Conservation (phyloP, 2,113 vertebrate genomes). For the Sula dactylatra region DNA sequence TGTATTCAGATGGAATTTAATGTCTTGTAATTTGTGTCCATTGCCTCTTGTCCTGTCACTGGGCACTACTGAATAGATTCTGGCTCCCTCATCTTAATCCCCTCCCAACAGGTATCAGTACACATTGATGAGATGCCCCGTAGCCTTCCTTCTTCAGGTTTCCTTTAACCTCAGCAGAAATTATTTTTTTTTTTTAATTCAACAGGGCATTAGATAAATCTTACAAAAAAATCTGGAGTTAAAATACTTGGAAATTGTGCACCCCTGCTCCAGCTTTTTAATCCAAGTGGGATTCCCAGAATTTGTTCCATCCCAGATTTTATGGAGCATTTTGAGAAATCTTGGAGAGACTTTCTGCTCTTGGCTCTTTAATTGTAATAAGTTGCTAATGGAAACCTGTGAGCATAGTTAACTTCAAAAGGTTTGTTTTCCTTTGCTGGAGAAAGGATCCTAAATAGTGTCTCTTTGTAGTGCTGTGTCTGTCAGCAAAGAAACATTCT, state of each 20-base stretch:
- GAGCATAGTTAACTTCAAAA: neutral
- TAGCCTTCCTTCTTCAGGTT: neutral
- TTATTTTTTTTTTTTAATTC: neutral
- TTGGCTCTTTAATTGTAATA: neutral
- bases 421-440: neutral
- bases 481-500: neutral
- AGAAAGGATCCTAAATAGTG: neutral
- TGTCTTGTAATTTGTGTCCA: neutral
- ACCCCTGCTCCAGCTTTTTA: neutral
- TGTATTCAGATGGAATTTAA: neutral
- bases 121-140: neutral
- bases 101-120: neutral
- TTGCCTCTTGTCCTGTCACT: neutral
- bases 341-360: neutral
- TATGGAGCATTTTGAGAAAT: neutral
- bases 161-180: neutral
- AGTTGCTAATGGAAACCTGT: neutral
- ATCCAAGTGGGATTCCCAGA: neutral
- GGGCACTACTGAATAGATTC: neutral
- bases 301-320: neutral
- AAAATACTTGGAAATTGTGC: neutral
- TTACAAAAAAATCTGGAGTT: neutral
- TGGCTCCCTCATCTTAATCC: neutral
- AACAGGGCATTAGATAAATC: neutral
- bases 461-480: neutral